Evolutionary conservation across 2,113 vertebrate species (phyloP).

Genomic region (Cygnus buccinator): DNA sequence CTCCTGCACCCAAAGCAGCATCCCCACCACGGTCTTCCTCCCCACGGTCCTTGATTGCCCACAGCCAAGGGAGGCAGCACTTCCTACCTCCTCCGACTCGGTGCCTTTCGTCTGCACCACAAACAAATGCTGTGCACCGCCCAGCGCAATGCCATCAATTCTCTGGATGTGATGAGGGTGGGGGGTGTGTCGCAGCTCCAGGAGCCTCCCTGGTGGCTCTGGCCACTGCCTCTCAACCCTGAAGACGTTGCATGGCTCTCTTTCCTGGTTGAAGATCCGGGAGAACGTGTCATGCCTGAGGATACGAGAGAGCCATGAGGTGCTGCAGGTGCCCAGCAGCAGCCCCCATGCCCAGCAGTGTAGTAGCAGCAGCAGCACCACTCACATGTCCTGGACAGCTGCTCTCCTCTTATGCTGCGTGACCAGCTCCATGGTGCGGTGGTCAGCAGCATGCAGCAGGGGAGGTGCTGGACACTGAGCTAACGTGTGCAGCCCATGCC

Average conservation of each 20-base stretch:
- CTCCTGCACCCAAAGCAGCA: not conserved
- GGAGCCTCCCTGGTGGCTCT: not conserved
- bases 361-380: not conserved
- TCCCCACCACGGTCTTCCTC: not conserved
- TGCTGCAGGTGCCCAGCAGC: too few relatives aligned
- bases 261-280: not conserved
- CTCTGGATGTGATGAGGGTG: not conserved
- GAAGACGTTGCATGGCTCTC: not conserved
- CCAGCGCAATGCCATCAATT: rapidly evolving
- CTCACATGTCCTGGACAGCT: not conserved
- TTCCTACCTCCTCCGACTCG: not conserved
- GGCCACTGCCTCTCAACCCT: rapidly evolving
- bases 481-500: not conserved
- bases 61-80: not conserved
- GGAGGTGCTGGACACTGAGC: rapidly evolving
- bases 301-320: not conserved
- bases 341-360: not conserved
- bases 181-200: not conserved
- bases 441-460: rapidly evolving
- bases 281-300: not conserved
- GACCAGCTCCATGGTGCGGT: too few relatives aligned
- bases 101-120: not conserved
- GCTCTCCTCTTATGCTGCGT: not conserved
- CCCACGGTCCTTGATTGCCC: rapidly evolving
- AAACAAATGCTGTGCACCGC: rapidly evolving